Base-by-base conservation (phyloP, 2,797 vertebrate species). In the Ceryle rudis region DNA sequence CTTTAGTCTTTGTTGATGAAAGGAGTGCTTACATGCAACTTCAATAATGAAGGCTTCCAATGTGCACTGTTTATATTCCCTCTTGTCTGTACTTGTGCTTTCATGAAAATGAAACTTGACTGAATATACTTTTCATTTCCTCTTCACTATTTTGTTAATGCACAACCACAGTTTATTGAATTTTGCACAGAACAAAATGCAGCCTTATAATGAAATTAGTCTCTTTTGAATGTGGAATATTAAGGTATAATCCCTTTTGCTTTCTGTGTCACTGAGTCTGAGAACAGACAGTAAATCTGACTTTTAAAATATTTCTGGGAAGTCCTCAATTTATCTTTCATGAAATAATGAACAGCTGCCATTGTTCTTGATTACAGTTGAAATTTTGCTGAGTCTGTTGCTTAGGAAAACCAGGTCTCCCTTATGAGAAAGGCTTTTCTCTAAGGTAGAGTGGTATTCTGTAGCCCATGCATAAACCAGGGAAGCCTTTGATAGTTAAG, bases 121-220 rank as follows among this genome's bases (percentile, higher is more conserved):
- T 84, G 87, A 92, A 93, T 93, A 42, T 89, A 82, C 80, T 83
- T 95, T 83, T 96, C 62, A 97, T 97, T 97, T 97, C 93, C 86
- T 94, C 55, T 70, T 96, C 69, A 66, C 33, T 72, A 88, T 85
- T 91, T 91, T 2, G 0, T 93, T 90, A 93, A 92, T 71, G 46
- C 41, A 65, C 80, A 79, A 39, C 58, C 65, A 81, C 33, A 52
- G 71, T 89, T 94, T 85, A 77, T 13, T 92, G 71, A 87, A 86
- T 90, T 91, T 91, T 93, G 67, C 58, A 42, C 67, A 47, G 84
- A 81, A 79, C 29, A 93, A 91, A 95, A 95, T 54, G 42, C 41
- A 94, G 39, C 19, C 54, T 21, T 90, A 5, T 75, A 72, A 71
- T 70, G 71, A 90, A 91, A 33, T 81, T 55, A 54, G 33, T 55